Evolutionary conservation across 2,888 invertebrate genomes (phyloP).

Genomic region (Platycheirus rosarum): DNA sequence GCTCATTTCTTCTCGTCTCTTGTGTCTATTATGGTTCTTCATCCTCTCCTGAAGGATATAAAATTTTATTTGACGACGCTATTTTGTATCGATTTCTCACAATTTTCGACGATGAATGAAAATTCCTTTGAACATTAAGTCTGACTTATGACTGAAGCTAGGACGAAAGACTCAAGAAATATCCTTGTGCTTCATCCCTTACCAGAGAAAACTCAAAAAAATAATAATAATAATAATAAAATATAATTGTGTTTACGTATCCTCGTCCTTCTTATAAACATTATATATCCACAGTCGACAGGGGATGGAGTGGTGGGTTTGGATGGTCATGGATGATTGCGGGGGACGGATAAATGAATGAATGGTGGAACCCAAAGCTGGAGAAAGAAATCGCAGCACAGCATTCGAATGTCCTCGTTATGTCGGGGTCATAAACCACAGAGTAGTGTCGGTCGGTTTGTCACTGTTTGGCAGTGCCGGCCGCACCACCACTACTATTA

Average conservation of each 20-base stretch:
- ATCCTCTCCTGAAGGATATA: conserved; percentile 71
- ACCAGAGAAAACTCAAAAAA: conserved; percentile 70
- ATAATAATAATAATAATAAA: conserved; percentile 77
- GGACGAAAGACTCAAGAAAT: conserved; percentile 59
- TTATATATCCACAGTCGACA: conserved; percentile 29
- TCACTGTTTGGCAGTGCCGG: conserved; percentile 27
- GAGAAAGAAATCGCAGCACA: conserved; percentile 75
- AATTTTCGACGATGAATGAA: conserved; percentile 76
- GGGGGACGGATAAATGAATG: conserved; percentile 55
- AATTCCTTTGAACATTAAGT: conserved; percentile 76
- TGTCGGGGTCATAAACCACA: conserved; percentile 73
- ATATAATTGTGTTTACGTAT: conserved; percentile 76
- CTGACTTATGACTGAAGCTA: conserved; percentile 76
- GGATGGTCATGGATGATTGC: conserved; percentile 60
- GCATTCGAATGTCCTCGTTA: conserved; percentile 75
- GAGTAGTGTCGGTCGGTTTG: conserved; percentile 61
- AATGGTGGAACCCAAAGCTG: conserved; percentile 51
- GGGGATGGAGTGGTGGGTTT: conserved; percentile 1
- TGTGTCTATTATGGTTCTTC: neutral
- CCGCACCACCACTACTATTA: conserved; percentile 14
- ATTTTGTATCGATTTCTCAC: conserved; percentile 79
- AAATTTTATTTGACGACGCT: conserved; percentile 79
- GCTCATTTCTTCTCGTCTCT: neutral
- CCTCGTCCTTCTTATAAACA: conserved; percentile 23
- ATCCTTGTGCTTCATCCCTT: conserved; percentile 43